Conservation (phyloP, 2,888 invertebrate species). For the Phaedon cochleariae region DNA sequence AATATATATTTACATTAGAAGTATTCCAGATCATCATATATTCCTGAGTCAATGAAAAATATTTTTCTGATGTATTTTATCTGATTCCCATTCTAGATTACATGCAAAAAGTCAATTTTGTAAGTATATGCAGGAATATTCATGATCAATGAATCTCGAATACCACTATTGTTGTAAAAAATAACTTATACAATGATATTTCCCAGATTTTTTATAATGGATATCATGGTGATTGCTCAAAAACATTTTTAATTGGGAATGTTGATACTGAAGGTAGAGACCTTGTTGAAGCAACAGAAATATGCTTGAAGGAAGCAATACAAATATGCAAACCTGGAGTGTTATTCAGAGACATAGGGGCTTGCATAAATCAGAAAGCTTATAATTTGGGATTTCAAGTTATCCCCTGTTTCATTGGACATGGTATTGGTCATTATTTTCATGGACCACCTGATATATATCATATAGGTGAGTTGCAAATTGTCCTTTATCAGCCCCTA, state of each 20-base stretch:
- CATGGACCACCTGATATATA: slow-evolving; percentile 92
- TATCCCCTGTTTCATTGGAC: slow-evolving; percentile 85
- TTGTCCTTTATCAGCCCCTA: no score
- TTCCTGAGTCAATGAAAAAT: no score
- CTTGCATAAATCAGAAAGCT: slow-evolving; percentile 72
- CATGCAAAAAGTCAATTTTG: no score
- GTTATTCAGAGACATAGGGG: slow-evolving; percentile 71
- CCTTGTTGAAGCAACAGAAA: slow-evolving; percentile 75
- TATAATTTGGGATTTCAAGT: slow-evolving; percentile 70
- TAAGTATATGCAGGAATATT: no score
- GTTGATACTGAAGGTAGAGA: slow-evolving; percentile 78
- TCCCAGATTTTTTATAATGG: slow-evolving; percentile 85
- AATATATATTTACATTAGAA: no score
- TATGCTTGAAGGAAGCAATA: slow-evolving; percentile 74
- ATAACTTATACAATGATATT: no score
- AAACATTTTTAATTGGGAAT: slow-evolving; percentile 84
- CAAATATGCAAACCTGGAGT: slow-evolving; percentile 69
- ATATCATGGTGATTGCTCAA: slow-evolving; percentile 92
- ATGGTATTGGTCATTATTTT: slow-evolving; percentile 92
- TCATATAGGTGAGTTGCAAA: slow-evolving; percentile 74
- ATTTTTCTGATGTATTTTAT: no score
- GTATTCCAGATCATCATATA: no score
- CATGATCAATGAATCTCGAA: no score
- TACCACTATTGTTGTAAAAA: no score
- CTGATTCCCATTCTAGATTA: no score